phyloP scores from a whole-genome alignment of 53 echinoderm and acorn worm species.

The Astropecten irregularis region DNA sequence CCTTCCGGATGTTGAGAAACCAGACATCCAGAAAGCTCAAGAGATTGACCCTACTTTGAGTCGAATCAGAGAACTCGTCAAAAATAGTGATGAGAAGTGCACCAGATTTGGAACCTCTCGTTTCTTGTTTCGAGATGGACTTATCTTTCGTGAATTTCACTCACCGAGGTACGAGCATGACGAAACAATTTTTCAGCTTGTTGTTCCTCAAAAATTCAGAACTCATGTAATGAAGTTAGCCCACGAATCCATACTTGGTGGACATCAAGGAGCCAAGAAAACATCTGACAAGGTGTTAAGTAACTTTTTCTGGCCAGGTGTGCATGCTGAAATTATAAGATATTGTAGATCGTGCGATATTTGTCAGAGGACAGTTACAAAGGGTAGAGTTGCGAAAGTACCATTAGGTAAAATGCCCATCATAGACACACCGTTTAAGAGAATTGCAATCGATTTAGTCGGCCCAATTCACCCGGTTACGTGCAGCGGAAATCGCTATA shows the following conservation, averaged over 20 bases:
- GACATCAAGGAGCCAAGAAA: conserved; percentile 58
- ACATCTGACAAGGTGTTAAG: conserved; percentile 54
- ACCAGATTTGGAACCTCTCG: background rate
- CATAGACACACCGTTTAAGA: conserved; percentile 55
- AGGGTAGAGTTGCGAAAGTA: conserved; percentile 66
- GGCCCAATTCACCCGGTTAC: conserved; percentile 57
- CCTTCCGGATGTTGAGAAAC: background rate
- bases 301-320: conserved; percentile 67
- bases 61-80: conserved; percentile 11
- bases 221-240: conserved; percentile 51
- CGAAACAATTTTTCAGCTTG: conserved; percentile 24
- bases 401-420: conserved; percentile 59
- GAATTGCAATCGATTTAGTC: conserved; percentile 60
- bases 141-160: conserved; percentile 23
- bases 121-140: conserved; percentile 3
- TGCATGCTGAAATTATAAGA: conserved; percentile 41
- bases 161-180: background rate
- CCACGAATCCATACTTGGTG: conserved; percentile 66
- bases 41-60: background rate
- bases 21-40: conserved; percentile 14
- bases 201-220: conserved; percentile 57
- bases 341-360: conserved; percentile 66
- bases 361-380: conserved; percentile 48
- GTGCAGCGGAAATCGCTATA: conserved; percentile 19
- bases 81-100: background rate